Evolutionary conservation across 2,113 vertebrate species (phyloP), one percentile per base, ranked within the genome.

Genomic region (Coracopsis vasa): DNA sequence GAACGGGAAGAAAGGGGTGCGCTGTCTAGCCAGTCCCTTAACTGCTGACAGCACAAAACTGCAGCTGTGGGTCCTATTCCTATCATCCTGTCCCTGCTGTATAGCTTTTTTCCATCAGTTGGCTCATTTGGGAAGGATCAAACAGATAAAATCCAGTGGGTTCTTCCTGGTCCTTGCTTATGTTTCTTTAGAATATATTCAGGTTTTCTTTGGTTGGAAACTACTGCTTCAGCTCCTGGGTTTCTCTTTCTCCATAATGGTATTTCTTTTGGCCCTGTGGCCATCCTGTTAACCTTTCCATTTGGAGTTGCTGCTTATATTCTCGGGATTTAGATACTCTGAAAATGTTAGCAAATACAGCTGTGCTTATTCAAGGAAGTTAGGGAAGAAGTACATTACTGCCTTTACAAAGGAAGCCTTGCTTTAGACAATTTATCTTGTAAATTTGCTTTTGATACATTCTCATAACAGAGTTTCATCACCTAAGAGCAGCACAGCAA

Each of bases 41-140:
- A 35, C 42, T 84, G 89, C 91, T 91, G 75, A 75, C 91, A 84
- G 51, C 56, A 79, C 35, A 82, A 35, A 91, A 47, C 65, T 93
- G 92, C 95, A 93, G 92, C 94, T 97, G 90, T 96, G 92, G 48
- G 44, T 93, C 95, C 62, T 88, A 65, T 94, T 95, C 74, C 92
- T 94, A 92, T 85, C 54, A 13, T 31, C 53, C 62, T 61, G 64
- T 51, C 88, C 28, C 58, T 56, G n/a, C 70, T 90, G 16, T 79
- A 53, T 29, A 51, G 56, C 79, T 92, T 93, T 93, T 97, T 94
- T 93, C 85, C 53, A 92, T 44, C 88, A 92, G 62, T 95, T 96
- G 92, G 35, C 44, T 93, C 41, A 41, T 80, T 88, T 82, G 66
- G 61, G 58, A 79, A 86, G 31, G 51, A 93, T 28, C 16, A 71